Conservation (phyloP, 2,888 invertebrate genomes). For the Calliphora vomitoria region DNA sequence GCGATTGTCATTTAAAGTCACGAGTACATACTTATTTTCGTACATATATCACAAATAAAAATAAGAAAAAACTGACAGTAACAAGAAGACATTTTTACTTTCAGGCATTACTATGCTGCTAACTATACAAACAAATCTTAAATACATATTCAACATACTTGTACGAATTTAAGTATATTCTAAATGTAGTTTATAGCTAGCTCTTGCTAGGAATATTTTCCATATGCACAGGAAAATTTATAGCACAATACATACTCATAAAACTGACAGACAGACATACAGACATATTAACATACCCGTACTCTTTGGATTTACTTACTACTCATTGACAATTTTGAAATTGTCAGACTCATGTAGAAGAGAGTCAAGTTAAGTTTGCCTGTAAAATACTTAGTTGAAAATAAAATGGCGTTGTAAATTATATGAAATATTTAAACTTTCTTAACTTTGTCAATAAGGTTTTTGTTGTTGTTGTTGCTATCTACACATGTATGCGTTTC, state of each 20-base stretch:
- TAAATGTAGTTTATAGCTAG: conserved; percentile 14
- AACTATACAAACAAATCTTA: conserved; percentile 31
- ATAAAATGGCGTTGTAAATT: conserved; percentile 72
- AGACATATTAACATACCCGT: not conserved
- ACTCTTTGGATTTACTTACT: not conserved
- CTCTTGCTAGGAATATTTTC: not conserved
- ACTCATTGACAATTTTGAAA: conserved; percentile 35
- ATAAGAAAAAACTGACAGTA: conserved; percentile 9
- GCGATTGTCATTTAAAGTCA: conserved; percentile 79
- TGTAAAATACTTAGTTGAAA: not conserved
- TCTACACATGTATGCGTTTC: not conserved
- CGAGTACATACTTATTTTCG: not conserved
- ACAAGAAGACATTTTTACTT: conserved; percentile 54
- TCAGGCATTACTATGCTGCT: conserved; percentile 37
- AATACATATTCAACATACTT: conserved; percentile 6
- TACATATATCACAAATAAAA: not conserved
- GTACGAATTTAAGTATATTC: not conserved
- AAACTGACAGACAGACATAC: conserved; percentile 33
- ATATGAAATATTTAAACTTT: conserved; percentile 64
- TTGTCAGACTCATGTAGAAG: conserved; percentile 32
- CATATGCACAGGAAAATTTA: conserved; percentile 36
- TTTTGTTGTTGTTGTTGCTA: not conserved
- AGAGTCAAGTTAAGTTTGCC: conserved; percentile 17
- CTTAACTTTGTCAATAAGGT: conserved; percentile 54
- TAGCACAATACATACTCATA: conserved; percentile 45